A percentile compares a stretch with the other conserved stretches of the same genome.
Evolutionary conservation across 1,140 invertebrate species (phyloP).

Genomic region (Mamestra configurata): DNA sequence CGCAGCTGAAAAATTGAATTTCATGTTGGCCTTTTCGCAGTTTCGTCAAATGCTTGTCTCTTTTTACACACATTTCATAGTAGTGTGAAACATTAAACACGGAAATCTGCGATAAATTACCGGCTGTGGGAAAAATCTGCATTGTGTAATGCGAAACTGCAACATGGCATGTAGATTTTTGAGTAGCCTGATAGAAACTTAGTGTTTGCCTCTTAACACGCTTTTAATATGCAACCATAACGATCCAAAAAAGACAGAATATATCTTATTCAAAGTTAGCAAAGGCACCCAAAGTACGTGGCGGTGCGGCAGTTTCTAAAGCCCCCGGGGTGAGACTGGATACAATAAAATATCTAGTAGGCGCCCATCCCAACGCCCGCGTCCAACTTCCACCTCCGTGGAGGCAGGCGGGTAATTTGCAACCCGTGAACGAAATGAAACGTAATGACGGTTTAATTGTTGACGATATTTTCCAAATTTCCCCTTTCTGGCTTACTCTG

Average conservation of each 20-base stretch:
- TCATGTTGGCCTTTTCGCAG: constrained; percentile 15
- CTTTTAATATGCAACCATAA: background rate
- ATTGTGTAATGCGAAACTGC: background rate
- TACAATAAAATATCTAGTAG: constrained; percentile 64
- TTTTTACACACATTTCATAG: background rate
- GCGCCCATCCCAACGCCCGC: constrained; percentile 53
- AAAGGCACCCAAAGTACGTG: constrained; percentile 19
- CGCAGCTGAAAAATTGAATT: constrained; percentile 44
- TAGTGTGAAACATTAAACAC: background rate
- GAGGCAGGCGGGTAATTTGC: constrained; percentile 58
- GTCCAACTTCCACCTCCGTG: constrained; percentile 37
- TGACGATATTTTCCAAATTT: constrained; percentile 34
- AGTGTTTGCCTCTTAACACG: background rate
- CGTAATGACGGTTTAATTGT: constrained; percentile 47
- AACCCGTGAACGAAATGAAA: constrained; percentile 54
- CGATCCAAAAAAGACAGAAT: constrained; percentile 23
- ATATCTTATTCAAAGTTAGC: constrained; percentile 26
- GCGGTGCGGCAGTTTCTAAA: constrained; percentile 43
- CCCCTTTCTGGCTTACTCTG: background rate
- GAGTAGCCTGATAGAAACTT: background rate
- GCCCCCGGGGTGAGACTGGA: constrained; percentile 60
- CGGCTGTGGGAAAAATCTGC: background rate
- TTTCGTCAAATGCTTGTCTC: background rate
- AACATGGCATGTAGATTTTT: background rate
- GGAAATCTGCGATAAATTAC: background rate